phyloP scores from a whole-genome alignment of 1,140 invertebrate genomes.

The Colletes latitarsis region DNA sequence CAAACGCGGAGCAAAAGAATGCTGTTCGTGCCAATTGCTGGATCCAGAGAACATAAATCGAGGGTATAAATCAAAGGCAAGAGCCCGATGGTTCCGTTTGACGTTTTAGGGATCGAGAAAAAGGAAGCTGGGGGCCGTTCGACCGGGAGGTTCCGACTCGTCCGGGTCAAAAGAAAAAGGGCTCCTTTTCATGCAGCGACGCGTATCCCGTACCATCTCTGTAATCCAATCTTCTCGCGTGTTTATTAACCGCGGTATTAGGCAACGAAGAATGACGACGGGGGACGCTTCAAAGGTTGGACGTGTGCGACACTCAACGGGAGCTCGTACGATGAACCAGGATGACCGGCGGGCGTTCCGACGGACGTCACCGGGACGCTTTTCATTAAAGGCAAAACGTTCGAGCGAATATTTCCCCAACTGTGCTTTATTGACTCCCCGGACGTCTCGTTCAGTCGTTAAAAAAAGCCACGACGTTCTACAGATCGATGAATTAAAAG shows the following conservation, averaged over 20 bases:
- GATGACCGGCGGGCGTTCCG: too few relatives aligned
- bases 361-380: too few relatives aligned
- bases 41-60: neutral
- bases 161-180: neutral
- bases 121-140: slow-evolving; percentile 1
- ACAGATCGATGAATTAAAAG: too few relatives aligned
- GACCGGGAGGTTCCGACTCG: neutral
- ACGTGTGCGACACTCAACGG: neutral
- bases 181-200: neutral
- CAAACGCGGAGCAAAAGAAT: too few relatives aligned
- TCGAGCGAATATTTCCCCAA: too few relatives aligned
- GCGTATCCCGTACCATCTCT: neutral
- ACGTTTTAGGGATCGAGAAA: slow-evolving; percentile 3
- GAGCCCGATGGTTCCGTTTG: neutral
- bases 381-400: neutral
- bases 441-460: too few relatives aligned
- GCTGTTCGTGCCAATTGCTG: too few relatives aligned
- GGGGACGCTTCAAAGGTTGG: neutral
- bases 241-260: slow-evolving; percentile 24
- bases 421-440: too few relatives aligned
- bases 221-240: neutral
- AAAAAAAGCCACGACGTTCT: too few relatives aligned
- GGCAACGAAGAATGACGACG: neutral
- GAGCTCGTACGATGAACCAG: neutral
- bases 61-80: slow-evolving; percentile 8